phyloP scores from a whole-genome alignment of 2,113 vertebrate species.

The Megaceryle torquata region DNA sequence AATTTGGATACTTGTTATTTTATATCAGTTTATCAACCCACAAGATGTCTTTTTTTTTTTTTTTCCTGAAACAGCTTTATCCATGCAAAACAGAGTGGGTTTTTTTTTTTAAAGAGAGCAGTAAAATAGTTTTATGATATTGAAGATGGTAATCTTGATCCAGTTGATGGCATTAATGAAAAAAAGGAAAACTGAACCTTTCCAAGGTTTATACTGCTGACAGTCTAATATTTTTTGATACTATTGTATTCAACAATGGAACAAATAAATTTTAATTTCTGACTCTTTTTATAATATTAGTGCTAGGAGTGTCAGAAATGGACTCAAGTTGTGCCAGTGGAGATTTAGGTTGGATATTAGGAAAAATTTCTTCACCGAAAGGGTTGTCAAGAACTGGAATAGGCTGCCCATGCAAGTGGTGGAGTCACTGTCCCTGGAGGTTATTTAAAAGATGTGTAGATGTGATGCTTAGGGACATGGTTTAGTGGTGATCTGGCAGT shows the following conservation, averaged over 20 bases:
- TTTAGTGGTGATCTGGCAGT: background rate
- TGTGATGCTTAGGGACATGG: background rate
- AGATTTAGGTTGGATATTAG: background rate
- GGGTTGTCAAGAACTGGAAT: background rate
- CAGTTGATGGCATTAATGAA: background rate
- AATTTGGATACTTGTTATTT: background rate
- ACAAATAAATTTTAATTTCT: background rate
- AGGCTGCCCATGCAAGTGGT: background rate
- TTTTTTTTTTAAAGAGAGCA: background rate
- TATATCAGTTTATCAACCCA: background rate
- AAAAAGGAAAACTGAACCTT: background rate
- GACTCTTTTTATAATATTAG: background rate
- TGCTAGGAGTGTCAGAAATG: background rate
- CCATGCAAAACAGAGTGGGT: background rate
- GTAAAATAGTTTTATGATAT: background rate
- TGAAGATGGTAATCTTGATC: background rate
- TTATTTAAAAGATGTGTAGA: background rate
- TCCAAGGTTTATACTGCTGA: background rate
- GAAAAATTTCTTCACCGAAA: background rate
- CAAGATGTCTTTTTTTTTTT: background rate
- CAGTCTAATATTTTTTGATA: background rate
- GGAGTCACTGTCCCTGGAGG: background rate
- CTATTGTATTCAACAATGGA: background rate
- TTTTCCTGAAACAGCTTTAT: background rate
- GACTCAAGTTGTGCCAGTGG: background rate